Percentiles rank a stretch among this genome's conserved stretches.
These are phyloP conservation scores for Brienomyrus brachyistius DNA, from an alignment of 2,113 vertebrate species.

Conservation along the genomic window DNA sequence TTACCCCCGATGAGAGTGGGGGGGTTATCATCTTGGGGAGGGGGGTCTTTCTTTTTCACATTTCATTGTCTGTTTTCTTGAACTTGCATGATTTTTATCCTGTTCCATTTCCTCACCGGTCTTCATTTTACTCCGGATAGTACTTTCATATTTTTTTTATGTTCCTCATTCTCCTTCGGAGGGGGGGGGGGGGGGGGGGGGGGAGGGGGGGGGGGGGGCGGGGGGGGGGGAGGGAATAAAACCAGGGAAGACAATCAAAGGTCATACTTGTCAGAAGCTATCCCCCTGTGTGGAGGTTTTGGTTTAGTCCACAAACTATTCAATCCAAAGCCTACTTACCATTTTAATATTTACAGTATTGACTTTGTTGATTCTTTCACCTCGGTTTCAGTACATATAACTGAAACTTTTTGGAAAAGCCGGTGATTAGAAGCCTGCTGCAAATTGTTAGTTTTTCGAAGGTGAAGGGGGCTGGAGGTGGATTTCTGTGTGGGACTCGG, in stretches of 20 bases:
- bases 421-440: background rate
- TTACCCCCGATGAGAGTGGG: constrained; percentile 52
- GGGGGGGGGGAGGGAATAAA: background rate
- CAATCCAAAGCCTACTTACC: background rate
- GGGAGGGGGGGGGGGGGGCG: too few species aligned
- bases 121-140: background rate
- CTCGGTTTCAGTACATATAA: background rate
- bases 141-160: background rate
- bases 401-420: background rate
- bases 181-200: too few species aligned
- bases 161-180: background rate
- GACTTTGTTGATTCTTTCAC: background rate
- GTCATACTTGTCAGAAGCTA: background rate
- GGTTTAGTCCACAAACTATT: background rate
- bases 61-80: constrained; percentile 1
- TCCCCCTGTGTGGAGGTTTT: background rate
- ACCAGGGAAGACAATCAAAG: background rate
- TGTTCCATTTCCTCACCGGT: background rate
- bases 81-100: background rate
- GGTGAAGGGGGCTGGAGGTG: background rate
- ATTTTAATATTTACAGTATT: background rate
- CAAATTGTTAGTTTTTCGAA: background rate
- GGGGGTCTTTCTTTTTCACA: background rate
- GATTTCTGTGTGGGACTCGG: background rate
- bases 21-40: background rate